Percentiles rank a stretch among this genome's conserved stretches.
Evolutionary conservation across 2,797 vertebrate genomes (phyloP).

Genomic region (Macroramphosus scolopax): DNA sequence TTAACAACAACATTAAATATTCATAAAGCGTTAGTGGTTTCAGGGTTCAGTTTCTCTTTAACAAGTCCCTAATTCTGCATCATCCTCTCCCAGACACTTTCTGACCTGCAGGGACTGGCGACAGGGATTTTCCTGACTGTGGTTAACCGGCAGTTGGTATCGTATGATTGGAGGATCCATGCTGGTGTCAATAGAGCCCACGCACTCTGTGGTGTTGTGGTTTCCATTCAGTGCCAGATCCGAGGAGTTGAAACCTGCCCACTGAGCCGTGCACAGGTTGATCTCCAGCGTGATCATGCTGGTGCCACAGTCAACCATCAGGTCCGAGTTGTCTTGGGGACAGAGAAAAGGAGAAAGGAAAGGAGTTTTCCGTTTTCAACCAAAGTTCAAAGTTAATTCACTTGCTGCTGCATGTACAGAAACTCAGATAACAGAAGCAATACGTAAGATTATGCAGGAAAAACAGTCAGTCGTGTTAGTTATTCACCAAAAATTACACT

Average conservation of each 20-base stretch:
- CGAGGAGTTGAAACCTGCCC: conserved; percentile 70
- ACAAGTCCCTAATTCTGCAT: neutral
- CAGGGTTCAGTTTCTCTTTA: no score
- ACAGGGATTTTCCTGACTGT: conserved; percentile 74
- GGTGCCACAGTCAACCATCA: conserved; percentile 73
- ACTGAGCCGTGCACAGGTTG: conserved; percentile 78
- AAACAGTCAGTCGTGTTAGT: no score
- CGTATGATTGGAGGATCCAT: conserved; percentile 71
- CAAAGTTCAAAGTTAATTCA: no score
- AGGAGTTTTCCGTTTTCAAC: no score
- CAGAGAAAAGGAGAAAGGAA: neutral
- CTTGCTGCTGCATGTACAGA: neutral
- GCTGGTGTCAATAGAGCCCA: conserved; percentile 63
- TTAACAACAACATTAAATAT: no score
- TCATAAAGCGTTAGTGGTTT: no score
- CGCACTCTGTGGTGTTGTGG: conserved; percentile 65
- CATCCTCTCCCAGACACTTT: neutral
- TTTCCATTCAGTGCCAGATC: conserved; percentile 76
- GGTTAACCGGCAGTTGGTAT: conserved; percentile 76
- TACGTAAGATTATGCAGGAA: no score
- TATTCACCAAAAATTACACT: no score
- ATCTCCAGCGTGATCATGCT: conserved; percentile 71
- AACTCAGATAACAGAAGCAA: neutral
- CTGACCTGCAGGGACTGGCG: conserved; percentile 77
- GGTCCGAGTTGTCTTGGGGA: conserved; percentile 70